phyloP scores from a whole-genome alignment of 1,140 invertebrate species.

The Rhagoletis zephyria region DNA sequence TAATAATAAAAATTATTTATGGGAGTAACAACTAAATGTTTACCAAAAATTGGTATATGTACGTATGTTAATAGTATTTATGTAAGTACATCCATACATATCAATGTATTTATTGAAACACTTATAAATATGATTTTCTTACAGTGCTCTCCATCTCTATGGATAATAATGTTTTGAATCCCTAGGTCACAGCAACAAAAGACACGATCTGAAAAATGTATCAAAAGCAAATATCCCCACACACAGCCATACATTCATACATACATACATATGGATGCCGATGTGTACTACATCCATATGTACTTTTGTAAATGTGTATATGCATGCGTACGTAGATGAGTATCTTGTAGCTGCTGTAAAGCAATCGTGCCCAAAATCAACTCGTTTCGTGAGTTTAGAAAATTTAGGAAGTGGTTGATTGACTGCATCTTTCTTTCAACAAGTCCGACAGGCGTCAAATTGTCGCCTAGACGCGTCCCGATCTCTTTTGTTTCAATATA shows the following conservation, averaged over 20 bases:
- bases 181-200: background rate
- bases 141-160: background rate
- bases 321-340: background rate
- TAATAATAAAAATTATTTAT: no score
- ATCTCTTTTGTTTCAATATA: conserved; percentile 19
- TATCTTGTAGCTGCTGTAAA: background rate
- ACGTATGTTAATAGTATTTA: no score
- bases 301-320: no score
- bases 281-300: background rate
- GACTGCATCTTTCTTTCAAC: conserved; percentile 43
- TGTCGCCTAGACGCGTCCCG: conserved; percentile 28
- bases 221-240: no score
- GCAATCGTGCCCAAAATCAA: conserved; percentile 36
- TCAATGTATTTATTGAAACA: no score
- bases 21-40: no score
- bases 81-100: no score
- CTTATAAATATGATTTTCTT: background rate
- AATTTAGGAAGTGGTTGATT: conserved; percentile 48
- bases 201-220: background rate
- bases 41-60: no score
- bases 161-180: no score
- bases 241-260: background rate
- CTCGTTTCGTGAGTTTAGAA: conserved; percentile 40
- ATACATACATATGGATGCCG: background rate
- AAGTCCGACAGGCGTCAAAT: conserved; percentile 38